Evolutionary conservation across 2,797 vertebrate genomes (phyloP), one percentile per base, ranked within the genome.

Genomic region (Sciurus carolinensis): DNA sequence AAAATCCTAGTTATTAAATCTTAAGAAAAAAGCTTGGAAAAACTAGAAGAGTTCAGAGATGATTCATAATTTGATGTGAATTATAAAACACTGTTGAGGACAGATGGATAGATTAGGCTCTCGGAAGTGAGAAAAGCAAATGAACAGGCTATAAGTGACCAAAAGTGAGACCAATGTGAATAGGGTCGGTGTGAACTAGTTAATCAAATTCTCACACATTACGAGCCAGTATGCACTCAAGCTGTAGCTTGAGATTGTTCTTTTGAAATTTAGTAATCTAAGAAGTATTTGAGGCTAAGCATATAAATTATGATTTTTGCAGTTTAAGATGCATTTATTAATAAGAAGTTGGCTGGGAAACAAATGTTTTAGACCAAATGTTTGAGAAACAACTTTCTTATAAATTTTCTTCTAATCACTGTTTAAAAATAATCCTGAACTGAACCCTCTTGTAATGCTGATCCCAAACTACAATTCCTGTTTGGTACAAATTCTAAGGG

Each of bases 351-450:
- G 54, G 30, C 44, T 54, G 33, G 14, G 22, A 69, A 97, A 79
- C 13, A 77, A 94, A 73, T 67, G 4, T 87, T 85, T 91, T 93
- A 85, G 14, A 52, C 18, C 18, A 88, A 85, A 88, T 71, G 22
- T 93, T 92, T 62, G 30, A 96, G 81, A 90, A 85, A 67, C 54
- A 95, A 44, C 17, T 90, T 93, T 84, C 33, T 93, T 59, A 64
- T 26, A 79, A 86, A 62, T 73, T 39, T 17, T 90, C 44, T 95
- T 50, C 42, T 91, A 85, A 52, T 92, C 71, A 82, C 20, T 79
- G 9, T 79, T 81, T 62, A 28, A 85, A 83, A 92, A 73, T 20
- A 79, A 7, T 42, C 30, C 44, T 14, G 10, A 80, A 28, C 66
- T 50, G 71, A 7, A 62, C 62, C 42, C 47, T 79, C 11, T 93